phyloP scores from a whole-genome alignment of 2,113 vertebrate species.

The Leptobrachium leishanense region DNA sequence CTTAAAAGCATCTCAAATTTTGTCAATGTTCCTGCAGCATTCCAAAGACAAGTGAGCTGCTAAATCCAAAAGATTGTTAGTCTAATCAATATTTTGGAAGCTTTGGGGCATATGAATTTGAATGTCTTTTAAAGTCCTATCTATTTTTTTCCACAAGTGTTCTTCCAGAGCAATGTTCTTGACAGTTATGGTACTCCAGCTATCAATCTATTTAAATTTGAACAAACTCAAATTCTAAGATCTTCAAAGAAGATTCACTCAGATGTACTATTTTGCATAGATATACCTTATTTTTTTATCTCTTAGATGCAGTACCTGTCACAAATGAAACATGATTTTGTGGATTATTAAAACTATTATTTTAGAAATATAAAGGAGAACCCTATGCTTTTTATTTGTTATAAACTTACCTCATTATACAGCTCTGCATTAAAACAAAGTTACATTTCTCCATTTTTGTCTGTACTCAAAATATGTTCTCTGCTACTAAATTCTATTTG shows the following conservation, averaged over 20 bases:
- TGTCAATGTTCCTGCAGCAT: slow-evolving; percentile 39
- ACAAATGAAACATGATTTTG: neutral
- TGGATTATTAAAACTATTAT: neutral
- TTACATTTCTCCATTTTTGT: slow-evolving; percentile 12
- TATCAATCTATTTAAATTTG: slow-evolving; percentile 59
- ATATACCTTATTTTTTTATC: slow-evolving; percentile 52
- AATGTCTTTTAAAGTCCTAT: slow-evolving; percentile 51
- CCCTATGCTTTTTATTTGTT: neutral
- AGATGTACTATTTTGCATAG: slow-evolving; percentile 47
- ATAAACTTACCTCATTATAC: slow-evolving; percentile 12
- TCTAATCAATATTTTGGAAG: slow-evolving; percentile 50
- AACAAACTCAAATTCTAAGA: slow-evolving; percentile 53
- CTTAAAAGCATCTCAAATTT: slow-evolving; percentile 53
- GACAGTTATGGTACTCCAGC: slow-evolving; percentile 50
- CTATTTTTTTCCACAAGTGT: slow-evolving; percentile 51
- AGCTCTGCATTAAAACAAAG: slow-evolving; percentile 10
- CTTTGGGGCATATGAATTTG: slow-evolving; percentile 48
- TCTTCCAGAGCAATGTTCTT: slow-evolving; percentile 56
- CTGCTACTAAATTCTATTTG: slow-evolving; percentile 12
- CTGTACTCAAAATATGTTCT: slow-evolving; percentile 24
- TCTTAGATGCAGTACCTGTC: slow-evolving; percentile 7
- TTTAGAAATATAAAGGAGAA: neutral
- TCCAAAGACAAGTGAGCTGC: slow-evolving; percentile 51
- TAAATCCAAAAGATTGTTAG: slow-evolving; percentile 28
- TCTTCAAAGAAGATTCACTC: slow-evolving; percentile 54